Evolutionary conservation across 2,113 vertebrate species (phyloP), one percentile per base, ranked within the genome.

Genomic region (Lophochroa leadbeateri): DNA sequence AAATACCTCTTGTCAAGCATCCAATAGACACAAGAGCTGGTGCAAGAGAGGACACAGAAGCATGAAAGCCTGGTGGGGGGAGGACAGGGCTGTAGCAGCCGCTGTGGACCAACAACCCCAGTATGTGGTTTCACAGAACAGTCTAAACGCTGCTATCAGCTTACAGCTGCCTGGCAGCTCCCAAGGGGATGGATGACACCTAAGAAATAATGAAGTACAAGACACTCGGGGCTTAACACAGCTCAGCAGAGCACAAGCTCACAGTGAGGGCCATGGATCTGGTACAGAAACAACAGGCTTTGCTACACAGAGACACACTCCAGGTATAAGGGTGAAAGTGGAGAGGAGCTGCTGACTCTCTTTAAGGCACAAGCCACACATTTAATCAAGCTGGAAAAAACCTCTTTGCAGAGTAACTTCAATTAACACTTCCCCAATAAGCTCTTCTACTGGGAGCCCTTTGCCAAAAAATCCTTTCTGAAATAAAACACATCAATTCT

Each of bases 201-300:
- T 10, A 1, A 15, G 83, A 86, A 77, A 79, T 5, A 67, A 6
- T 0, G 3, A 41, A 28, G 67, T 8, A 20, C 23, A 15, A 50
- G 89, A 52, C 52, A 23, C 44, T 17, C 5, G 0, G 39, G 84
- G 33, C 16, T 33, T 21, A 3, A 31, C 23, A 15, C 68, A 18
- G 55, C 15, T 35, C 61, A 79, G 64, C 64, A 58, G 53, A 64
- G 76, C 1, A 4, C 35, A 37, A 41, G 43, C 39, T 3, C 13
- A 1, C 46, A 74, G 47, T 0, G 4, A 70, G 72, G 46, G 91
- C 58, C 14, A 2, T 0, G 28, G 1, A 1, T 6, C 39, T 37
- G 39, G 8, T 10, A n/a, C 0, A 19, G 63, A 46, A 20, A 44
- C 2, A 7, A 63, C 1, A 5, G 41, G 43, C 17, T 33, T 33